Evolutionary conservation across 2,797 vertebrate species (phyloP).

Genomic region (Gambusia yucatana): DNA sequence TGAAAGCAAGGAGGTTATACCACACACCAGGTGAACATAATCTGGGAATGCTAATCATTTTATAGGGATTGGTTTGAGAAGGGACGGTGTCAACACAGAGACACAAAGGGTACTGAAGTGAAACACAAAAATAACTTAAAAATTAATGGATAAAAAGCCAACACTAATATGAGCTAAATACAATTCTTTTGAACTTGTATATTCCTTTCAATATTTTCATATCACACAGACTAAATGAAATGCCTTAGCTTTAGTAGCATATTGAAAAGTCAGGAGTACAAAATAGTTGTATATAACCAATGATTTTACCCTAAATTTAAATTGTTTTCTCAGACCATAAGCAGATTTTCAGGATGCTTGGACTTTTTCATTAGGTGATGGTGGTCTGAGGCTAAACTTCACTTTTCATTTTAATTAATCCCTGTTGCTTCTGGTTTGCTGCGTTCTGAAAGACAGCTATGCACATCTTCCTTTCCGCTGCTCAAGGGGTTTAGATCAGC

Average conservation of each 20-base stretch:
- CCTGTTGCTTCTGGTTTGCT: slow-evolving; percentile 50
- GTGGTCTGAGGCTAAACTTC: slow-evolving; percentile 50
- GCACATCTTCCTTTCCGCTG: slow-evolving; percentile 43
- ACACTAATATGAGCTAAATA: not conserved
- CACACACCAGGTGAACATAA: not conserved
- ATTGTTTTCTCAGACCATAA: slow-evolving; percentile 43
- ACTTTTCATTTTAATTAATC: slow-evolving; percentile 70
- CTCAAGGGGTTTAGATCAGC: slow-evolving; percentile 46
- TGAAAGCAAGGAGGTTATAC: not conserved
- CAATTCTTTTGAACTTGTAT: not conserved
- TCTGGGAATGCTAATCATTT: not conserved
- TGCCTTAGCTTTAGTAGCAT: not conserved
- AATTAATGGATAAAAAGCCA: not conserved
- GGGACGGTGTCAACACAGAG: not conserved
- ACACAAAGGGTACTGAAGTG: not conserved
- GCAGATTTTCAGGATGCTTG: slow-evolving; percentile 59
- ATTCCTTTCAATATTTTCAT: not conserved
- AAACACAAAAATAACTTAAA: not conserved
- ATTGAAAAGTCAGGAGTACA: not conserved
- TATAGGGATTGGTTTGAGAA: not conserved
- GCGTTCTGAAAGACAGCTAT: slow-evolving; percentile 45
- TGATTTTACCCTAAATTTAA: slow-evolving; percentile 21
- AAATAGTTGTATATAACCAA: not conserved
- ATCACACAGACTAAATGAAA: not conserved
- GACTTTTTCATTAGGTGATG: slow-evolving; percentile 37